Evolutionary conservation across 23 tunicate genomes (phyloP), one percentile per base, ranked within the genome.

Genomic region (Diplosoma virens): DNA sequence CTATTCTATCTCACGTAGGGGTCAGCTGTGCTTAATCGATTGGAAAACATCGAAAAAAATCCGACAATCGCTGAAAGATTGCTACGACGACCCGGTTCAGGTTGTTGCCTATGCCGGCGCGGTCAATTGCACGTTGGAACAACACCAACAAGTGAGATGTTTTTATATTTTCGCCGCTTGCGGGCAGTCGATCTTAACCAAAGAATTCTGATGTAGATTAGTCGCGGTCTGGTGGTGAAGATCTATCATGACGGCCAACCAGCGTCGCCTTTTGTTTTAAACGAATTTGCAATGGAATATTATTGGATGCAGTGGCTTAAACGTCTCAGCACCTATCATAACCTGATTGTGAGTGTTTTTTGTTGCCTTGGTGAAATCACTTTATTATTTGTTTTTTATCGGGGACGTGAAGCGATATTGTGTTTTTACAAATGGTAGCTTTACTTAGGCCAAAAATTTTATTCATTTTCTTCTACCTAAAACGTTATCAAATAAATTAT

Each of bases 81-180:
- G 90, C 61, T 90, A 84, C 47, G 90, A 84, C 35, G 97, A 84
- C 59, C 97, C 97, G 1, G 17, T 79, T 46, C 97, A 90, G 50
- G 83, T 90, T 29, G 97, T 82, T 0, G 97, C 97, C 14, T 90
- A 90, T 75, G 81, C 86, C 24, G 97, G 97, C 1, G 90, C 90
- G 1, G 52, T 79, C 22, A 90, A 90, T 68, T 37, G 55, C 32
- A 4, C 27, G 1, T 32, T 11, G 25, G 58, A 37, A 14, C 54
- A 34, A 1, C 1, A 37, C 5, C 35, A 72, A 22, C 79, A 81
- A 79, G 86, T 81, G 4, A 61, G 54, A 11, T n/a, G n/a, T n/a
- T n/a, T n/a, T n/a, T 41, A 41, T 9, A 7, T 7, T 41, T 14
- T 14, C 9, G 50, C 50, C 14, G 50, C 14, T 41, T 41, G 11